These are phyloP conservation scores for Epinotia nisella DNA, from an alignment of 2,888 invertebrate genomes.

Conservation along the genomic window DNA sequence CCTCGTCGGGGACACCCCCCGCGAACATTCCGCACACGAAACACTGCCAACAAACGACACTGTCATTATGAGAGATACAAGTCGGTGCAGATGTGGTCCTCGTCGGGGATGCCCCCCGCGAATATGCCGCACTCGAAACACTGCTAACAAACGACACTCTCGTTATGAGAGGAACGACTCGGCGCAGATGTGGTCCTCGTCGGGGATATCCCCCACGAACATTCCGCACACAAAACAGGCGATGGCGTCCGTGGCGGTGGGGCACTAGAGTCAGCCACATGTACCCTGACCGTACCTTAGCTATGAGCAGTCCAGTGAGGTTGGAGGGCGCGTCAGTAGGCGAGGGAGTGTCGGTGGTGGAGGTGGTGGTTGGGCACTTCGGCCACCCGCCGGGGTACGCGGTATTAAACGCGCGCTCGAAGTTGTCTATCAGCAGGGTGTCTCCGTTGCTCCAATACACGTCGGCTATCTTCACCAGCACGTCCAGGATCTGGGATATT, in stretches of 20 bases:
- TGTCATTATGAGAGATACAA: conserved; percentile 1
- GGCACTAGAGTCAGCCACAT: too few relatives aligned
- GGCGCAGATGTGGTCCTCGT: neutral
- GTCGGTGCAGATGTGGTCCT: conserved; percentile 6
- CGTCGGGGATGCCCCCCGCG: conserved; percentile 17
- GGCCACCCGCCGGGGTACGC: neutral
- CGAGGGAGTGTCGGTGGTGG: neutral
- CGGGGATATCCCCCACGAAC: conserved; percentile 18
- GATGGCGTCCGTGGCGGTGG: too few relatives aligned
- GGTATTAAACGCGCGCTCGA: neutral
- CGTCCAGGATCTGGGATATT: neutral
- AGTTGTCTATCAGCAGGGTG: neutral
- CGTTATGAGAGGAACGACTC: conserved; percentile 14
- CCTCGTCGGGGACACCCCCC: too few relatives aligned
- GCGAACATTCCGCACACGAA: too few relatives aligned
- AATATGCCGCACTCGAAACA: conserved; percentile 33
- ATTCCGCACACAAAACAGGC: conserved; percentile 36
- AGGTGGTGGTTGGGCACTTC: neutral
- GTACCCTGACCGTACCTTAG: conserved; percentile 14
- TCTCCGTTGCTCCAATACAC: neutral
- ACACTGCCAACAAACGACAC: too few relatives aligned
- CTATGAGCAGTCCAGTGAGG: neutral
- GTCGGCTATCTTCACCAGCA: neutral
- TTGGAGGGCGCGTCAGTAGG: neutral
- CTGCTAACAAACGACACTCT: conserved; percentile 3